Evolutionary conservation across 2,888 invertebrate species (phyloP).

Genomic region (Noctuana brunneofusca): DNA sequence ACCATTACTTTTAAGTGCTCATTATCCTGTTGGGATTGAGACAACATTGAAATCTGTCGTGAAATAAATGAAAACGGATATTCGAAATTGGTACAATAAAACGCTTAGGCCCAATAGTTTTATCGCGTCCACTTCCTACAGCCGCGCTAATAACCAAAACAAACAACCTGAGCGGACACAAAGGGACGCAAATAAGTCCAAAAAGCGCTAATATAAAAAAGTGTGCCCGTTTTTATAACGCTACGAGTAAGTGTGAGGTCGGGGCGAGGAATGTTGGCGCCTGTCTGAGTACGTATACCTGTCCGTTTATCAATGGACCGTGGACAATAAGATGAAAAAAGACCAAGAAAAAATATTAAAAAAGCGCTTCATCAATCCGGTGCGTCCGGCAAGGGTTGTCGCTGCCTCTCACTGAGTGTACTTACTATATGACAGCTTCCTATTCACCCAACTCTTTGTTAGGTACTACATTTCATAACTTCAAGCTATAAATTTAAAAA

Average conservation of each 20-base stretch:
- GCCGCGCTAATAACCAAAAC: constrained; percentile 79
- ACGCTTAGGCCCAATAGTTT: constrained; percentile 79
- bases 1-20: constrained; percentile 52
- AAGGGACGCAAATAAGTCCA: constrained; percentile 78
- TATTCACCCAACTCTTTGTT: background rate
- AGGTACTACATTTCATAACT: background rate
- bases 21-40: constrained; percentile 43
- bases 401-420: constrained; percentile 40
- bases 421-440: constrained; percentile 10
- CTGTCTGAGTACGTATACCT: constrained; percentile 83
- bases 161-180: constrained; percentile 76
- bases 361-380: constrained; percentile 80
- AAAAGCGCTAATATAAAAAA: constrained; percentile 81
- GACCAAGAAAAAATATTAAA: constrained; percentile 71
- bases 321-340: constrained; percentile 74
- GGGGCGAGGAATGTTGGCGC: constrained; percentile 82
- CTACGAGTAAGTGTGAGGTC: constrained; percentile 81
- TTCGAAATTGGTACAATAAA: constrained; percentile 79
- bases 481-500: constrained; percentile 3
- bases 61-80: constrained; percentile 66
- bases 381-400: constrained; percentile 77
- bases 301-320: constrained; percentile 82
- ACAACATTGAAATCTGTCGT: constrained; percentile 34
- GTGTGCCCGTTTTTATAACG: constrained; percentile 79
- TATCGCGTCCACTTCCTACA: constrained; percentile 80